Conservation (phyloP, 2,797 vertebrate genomes). For the Pseudomugil tenellus region DNA sequence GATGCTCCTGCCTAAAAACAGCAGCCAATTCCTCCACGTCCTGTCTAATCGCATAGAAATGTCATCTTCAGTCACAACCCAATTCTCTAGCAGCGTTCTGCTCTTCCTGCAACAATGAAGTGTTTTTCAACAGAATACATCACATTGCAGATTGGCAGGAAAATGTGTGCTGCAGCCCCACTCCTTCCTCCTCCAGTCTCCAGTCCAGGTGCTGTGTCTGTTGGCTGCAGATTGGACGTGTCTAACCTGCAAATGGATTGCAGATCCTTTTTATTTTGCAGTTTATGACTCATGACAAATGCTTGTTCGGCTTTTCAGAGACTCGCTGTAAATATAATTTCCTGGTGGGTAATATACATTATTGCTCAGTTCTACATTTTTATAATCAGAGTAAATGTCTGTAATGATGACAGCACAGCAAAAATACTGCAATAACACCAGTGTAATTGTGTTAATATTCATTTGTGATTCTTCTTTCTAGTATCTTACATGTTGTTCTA, state of each 20-base stretch:
- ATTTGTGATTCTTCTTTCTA: background rate
- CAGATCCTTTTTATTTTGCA: slow-evolving; percentile 27
- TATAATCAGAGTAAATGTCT: background rate
- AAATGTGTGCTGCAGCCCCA: slow-evolving; percentile 8
- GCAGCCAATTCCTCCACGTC: slow-evolving; percentile 29
- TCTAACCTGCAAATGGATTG: slow-evolving; percentile 38
- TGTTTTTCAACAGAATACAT: slow-evolving; percentile 45
- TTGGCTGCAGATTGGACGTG: slow-evolving; percentile 44
- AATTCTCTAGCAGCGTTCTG: slow-evolving; percentile 24
- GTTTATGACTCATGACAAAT: slow-evolving; percentile 56
- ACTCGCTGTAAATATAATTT: slow-evolving; percentile 58
- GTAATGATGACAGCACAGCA: background rate
- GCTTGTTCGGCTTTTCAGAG: slow-evolving; percentile 57
- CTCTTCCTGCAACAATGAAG: slow-evolving; percentile 32
- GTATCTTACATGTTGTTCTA: background rate
- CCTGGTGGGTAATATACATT: slow-evolving; percentile 31
- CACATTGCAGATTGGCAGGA: slow-evolving; percentile 34
- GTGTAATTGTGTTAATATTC: background rate
- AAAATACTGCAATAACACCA: slow-evolving; percentile 2
- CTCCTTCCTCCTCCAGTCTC: slow-evolving; percentile 12
- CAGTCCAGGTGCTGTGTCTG: background rate
- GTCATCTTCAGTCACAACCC: slow-evolving; percentile 47
- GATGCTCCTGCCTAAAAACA: slow-evolving; percentile 42
- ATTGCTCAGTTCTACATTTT: slow-evolving; percentile 2
- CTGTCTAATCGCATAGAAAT: slow-evolving; percentile 47